These are phyloP conservation scores for Pseudomyrmex concolor DNA, from an alignment of 1,140 invertebrate genomes.

Conservation along the genomic window DNA sequence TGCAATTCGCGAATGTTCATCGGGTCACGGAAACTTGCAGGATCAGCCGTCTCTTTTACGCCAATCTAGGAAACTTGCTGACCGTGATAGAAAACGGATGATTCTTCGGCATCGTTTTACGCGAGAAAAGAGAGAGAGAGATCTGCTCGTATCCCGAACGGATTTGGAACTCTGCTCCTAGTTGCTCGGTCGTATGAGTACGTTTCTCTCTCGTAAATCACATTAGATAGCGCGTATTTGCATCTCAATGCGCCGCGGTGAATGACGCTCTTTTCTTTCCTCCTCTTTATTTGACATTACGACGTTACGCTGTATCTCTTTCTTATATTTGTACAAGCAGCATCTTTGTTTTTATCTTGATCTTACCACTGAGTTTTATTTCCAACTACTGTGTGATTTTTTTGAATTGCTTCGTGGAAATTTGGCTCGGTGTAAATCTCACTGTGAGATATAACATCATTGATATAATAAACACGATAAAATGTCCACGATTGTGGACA, in stretches of 20 bases:
- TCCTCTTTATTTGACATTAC: not conserved
- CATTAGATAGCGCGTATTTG: slow-evolving; percentile 67
- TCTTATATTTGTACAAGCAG: not conserved
- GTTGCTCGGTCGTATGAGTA: slow-evolving; percentile 56
- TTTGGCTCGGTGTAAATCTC: not conserved
- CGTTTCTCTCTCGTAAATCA: slow-evolving; percentile 74
- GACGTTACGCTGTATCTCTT: not conserved
- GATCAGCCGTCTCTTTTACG: slow-evolving; percentile 21
- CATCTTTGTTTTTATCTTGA: not conserved
- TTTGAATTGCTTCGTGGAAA: not conserved
- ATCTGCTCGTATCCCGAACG: slow-evolving; percentile 52
- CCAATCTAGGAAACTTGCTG: slow-evolving; percentile 29
- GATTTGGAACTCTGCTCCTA: slow-evolving; percentile 44
- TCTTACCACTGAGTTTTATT: not conserved
- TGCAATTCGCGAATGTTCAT: slow-evolving; percentile 6
- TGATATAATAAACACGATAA: not conserved
- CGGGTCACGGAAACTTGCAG: slow-evolving; percentile 1
- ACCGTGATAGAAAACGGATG: slow-evolving; percentile 24
- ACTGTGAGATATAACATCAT: not conserved
- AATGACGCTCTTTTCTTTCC: slow-evolving; percentile 43
- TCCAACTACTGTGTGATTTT: not conserved
- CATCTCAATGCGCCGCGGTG: slow-evolving; percentile 69
- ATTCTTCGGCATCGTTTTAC: not conserved
- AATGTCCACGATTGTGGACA: not conserved
- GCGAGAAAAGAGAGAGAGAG: not conserved